Conservation (phyloP, 2,797 vertebrate species). For the Buphagus erythrorhynchus region DNA sequence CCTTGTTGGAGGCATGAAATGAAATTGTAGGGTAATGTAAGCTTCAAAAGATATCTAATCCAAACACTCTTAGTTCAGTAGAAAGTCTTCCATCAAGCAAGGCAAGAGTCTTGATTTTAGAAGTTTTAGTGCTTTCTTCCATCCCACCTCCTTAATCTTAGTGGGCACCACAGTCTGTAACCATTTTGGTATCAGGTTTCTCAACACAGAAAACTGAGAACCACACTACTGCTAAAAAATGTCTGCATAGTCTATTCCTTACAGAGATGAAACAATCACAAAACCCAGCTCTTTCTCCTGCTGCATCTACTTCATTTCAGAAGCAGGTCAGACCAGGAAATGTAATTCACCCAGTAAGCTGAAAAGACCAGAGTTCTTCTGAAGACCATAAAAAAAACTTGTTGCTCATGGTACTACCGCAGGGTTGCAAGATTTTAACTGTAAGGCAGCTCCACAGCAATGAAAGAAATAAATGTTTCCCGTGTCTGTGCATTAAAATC, state of each 20-base stretch:
- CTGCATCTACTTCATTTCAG: neutral
- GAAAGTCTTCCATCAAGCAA: neutral
- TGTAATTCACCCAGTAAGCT: neutral
- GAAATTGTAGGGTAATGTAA: neutral
- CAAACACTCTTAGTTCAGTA: neutral
- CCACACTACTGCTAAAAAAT: neutral
- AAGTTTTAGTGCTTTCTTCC: neutral
- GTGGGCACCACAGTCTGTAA: neutral
- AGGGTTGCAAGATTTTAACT: neutral
- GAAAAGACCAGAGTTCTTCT: neutral
- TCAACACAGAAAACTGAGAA: neutral
- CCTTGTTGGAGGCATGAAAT: neutral
- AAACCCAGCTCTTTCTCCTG: neutral
- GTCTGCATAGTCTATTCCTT: neutral
- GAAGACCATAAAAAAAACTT: neutral
- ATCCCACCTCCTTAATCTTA: neutral
- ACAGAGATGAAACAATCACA: neutral
- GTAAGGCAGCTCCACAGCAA: neutral
- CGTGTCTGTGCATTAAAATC: neutral
- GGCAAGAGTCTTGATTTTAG: neutral
- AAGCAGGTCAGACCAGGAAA: neutral
- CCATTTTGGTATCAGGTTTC: neutral
- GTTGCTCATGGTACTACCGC: neutral
- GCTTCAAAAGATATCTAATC: neutral
- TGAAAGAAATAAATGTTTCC: neutral